Conservation (phyloP, 2,113 vertebrate species). For the Chamaetylas fuelleborni region DNA sequence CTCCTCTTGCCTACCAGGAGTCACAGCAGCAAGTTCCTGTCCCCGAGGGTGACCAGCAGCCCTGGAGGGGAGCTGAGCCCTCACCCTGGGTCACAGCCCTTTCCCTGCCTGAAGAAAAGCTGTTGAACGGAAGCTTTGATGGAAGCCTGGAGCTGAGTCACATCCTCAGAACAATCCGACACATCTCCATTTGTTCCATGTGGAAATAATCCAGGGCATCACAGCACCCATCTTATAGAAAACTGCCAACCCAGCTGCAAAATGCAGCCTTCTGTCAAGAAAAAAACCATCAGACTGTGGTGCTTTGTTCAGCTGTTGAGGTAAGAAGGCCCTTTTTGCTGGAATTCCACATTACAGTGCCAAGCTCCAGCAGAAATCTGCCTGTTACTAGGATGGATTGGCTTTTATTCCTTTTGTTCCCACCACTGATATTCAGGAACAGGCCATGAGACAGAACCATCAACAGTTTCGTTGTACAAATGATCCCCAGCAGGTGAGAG, state of each 20-base stretch:
- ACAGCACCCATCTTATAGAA: rapidly evolving
- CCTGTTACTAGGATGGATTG: neutral
- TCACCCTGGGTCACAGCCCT: rapidly evolving
- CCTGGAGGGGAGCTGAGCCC: neutral
- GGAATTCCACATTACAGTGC: neutral
- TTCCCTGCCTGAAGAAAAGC: neutral
- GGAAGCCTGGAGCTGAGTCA: neutral
- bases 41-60: neutral
- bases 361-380: neutral
- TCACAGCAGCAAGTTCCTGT: neutral
- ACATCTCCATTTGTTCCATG: neutral
- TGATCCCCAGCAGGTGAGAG: neutral
- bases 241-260: neutral
- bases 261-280: neutral
- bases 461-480: rapidly evolving
- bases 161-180: neutral
- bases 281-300: rapidly evolving
- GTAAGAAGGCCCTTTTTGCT: neutral
- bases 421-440: neutral
- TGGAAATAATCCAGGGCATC: neutral
- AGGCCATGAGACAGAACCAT: neutral
- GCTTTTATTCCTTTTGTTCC: neutral
- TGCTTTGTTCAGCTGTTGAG: neutral
- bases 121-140: rapidly evolving
- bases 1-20: neutral